A percentile compares a stretch with the other conserved stretches of the same genome.
Conservation (phyloP, 2,888 invertebrate species). For the Drosophila maculinotata region DNA sequence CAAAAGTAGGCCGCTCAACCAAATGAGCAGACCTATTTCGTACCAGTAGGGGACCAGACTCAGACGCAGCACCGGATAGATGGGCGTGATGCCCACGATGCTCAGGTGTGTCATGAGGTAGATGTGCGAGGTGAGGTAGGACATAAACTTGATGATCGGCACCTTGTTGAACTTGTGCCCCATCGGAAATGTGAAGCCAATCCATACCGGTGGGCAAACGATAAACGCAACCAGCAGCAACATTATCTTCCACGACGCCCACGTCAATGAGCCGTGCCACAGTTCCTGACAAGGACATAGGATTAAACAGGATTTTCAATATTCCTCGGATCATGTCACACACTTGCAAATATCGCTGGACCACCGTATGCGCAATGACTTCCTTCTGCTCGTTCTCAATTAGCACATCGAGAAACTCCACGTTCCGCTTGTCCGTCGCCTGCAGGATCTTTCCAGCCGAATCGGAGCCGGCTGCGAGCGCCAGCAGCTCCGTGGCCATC, state of each 20-base stretch:
- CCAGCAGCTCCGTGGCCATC: constrained; percentile 98
- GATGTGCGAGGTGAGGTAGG: constrained; percentile 99
- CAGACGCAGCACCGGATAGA: constrained; percentile 92
- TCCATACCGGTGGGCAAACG: constrained; percentile 97
- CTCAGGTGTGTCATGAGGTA: constrained; percentile 97
- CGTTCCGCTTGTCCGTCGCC: constrained; percentile 96
- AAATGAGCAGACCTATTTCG: constrained; percentile 97
- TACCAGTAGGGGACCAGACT: constrained; percentile 96
- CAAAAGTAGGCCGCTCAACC: constrained; percentile 96
- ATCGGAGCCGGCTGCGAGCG: constrained; percentile 96
- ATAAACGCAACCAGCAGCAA: constrained; percentile 96
- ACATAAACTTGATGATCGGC: constrained; percentile 99
- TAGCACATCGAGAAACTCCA: constrained; percentile 97
- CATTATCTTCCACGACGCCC: constrained; percentile 98
- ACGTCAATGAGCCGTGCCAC: constrained; percentile 98
- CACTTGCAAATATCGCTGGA: constrained; percentile 97
- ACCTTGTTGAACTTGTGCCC: constrained; percentile 98
- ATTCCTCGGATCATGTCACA: constrained; percentile 78
- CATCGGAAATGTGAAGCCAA: constrained; percentile 96
- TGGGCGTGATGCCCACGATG: constrained; percentile 94
- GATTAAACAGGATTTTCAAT: background rate
- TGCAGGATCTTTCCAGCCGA: constrained; percentile 97
- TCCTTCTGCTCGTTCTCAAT: constrained; percentile 99
- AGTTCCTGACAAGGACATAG: constrained; percentile 90
- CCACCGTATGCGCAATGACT: constrained; percentile 98